Evolutionary conservation across 2,797 vertebrate genomes (phyloP), one percentile per base, ranked within the genome.

Genomic region (Tolypeutes matacus): DNA sequence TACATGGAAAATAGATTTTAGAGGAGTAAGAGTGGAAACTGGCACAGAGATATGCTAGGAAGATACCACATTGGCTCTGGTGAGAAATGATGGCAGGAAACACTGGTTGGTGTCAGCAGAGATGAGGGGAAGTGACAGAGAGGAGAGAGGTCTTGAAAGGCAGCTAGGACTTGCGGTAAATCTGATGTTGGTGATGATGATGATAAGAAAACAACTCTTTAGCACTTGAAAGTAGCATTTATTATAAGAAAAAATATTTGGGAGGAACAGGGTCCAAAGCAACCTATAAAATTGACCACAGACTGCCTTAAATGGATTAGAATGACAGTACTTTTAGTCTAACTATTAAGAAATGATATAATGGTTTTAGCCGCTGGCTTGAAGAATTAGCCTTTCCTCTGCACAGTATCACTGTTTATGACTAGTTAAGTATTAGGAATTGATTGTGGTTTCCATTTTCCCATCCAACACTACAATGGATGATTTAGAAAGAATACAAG

Each of bases 1-100:
- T 78, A 93, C 80, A 85, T 60, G 46, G 13, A 85, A 46, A 81
- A 36, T 36, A 87, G 90, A 85, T 70, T 81, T 81, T 77, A 95
- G 77, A 5, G 36, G 18, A 78, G 31, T 31, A 93, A 81, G 31
- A 93, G 73, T 42, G 29, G 73, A 83, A 39, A 88, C 3, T 58
- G 75, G 36, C 31, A 56, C 6, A 5, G 56, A 20, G 18, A 21
- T 56, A 46, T 46, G 46, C 46, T 36, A 70, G 82, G n/a, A 78
- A 83, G 78, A 85, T 1, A 8, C 21, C 70, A 3, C 20, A 34
- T 6, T 49, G 11, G 58, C 69, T 17, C 11, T 12, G 34, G 4
- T 39, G 39, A 58, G 53, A 85, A 84, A 75, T 23, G 51, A 51
- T 49, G n/a, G 13, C 69, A n/a, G 14, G 27, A 53, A 53, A 36